phyloP scores from a whole-genome alignment of 2,113 vertebrate species.

The Pterocles orientalis region DNA sequence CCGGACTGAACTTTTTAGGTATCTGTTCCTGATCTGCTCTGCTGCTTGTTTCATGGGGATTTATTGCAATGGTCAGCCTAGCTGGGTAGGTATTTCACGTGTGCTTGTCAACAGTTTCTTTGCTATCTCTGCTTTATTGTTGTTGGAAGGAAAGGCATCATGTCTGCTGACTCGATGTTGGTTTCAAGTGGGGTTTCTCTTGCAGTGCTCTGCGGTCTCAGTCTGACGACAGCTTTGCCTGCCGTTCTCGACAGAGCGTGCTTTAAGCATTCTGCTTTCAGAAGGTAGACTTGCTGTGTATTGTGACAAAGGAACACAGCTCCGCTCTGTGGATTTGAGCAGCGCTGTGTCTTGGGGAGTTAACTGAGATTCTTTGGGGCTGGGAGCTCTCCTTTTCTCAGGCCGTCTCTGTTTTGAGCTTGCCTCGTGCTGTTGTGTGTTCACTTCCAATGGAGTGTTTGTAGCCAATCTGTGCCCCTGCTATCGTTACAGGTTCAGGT shows the following conservation, averaged over 20 bases:
- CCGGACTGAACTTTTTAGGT: neutral
- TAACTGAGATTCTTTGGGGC: neutral
- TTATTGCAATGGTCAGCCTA: neutral
- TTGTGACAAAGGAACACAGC: neutral
- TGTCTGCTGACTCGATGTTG: neutral
- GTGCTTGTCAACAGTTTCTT: neutral
- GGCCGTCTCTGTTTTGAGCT: neutral
- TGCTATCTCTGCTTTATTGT: neutral
- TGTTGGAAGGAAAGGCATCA: neutral
- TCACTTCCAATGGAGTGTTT: neutral
- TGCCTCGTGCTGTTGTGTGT: accelerated
- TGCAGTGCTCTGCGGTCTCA: accelerated
- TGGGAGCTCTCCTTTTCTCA: neutral
- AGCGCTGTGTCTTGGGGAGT: neutral
- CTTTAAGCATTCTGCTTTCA: neutral
- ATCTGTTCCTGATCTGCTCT: accelerated
- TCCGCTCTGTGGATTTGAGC: neutral
- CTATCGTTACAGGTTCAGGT: neutral
- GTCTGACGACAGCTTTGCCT: neutral
- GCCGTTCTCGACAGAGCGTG: neutral
- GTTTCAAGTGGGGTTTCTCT: neutral
- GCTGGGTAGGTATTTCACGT: neutral
- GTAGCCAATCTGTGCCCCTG: neutral
- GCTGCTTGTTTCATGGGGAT: neutral
- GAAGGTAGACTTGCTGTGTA: neutral